A percentile compares a stretch with the other conserved stretches of the same genome.
Conservation (phyloP, 2,797 vertebrate species). For the Percopsis omiscomaycus region DNA sequence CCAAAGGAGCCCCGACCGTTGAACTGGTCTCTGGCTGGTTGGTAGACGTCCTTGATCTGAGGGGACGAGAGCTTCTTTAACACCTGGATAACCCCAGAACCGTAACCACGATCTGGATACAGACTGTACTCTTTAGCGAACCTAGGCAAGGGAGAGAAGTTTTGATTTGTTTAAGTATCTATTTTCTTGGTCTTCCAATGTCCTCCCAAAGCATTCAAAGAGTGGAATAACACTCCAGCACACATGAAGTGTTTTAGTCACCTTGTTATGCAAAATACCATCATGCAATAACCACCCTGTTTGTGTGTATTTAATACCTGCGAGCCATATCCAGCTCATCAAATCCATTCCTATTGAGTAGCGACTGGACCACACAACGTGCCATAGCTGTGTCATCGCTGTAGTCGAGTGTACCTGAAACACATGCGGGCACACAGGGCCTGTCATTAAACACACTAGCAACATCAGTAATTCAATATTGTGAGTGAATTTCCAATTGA, state of each 20-base stretch:
- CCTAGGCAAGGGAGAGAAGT: conserved; percentile 69
- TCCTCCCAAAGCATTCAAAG: too few relatives aligned
- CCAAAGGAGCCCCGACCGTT: conserved; percentile 94
- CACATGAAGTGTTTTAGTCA: not conserved
- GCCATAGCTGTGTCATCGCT: conserved; percentile 97
- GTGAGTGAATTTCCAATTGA: not conserved
- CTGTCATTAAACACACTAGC: too few relatives aligned
- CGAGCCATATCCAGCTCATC: conserved; percentile 93
- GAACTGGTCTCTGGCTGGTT: conserved; percentile 93
- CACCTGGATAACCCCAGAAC: conserved; percentile 88
- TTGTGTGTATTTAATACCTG: conserved; percentile 67
- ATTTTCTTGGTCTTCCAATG: too few relatives aligned
- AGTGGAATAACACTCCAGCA: not conserved
- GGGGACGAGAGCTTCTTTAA: conserved; percentile 91
- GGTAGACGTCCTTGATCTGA: conserved; percentile 87
- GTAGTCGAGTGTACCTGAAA: conserved; percentile 84
- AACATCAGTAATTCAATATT: not conserved
- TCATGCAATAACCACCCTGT: too few relatives aligned
- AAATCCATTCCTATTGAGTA: conserved; percentile 85
- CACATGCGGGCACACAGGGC: conserved; percentile 25
- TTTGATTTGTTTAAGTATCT: too few relatives aligned
- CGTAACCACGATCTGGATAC: conserved; percentile 90
- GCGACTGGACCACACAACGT: conserved; percentile 89
- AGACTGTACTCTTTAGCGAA: conserved; percentile 93
- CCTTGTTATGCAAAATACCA: not conserved